Base-by-base conservation (phyloP, 1,140 invertebrate genomes). In the Papilio xuthus region DNA sequence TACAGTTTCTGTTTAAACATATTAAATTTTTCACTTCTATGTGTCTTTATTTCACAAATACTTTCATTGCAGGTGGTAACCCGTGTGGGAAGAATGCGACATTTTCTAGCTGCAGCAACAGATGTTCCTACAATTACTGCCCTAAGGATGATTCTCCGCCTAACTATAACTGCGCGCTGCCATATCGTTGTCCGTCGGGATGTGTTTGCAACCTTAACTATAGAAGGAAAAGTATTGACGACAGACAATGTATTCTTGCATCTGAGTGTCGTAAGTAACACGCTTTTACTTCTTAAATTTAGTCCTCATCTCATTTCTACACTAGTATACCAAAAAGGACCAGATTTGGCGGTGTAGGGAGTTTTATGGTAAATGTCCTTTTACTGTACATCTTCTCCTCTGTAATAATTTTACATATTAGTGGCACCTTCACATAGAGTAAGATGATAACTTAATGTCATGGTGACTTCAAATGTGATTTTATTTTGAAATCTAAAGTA, bases 221-320 rank as follows among this genome's bases (percentile, higher is more conserved):
- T 28, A 84, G 73, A 37, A 82, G 28, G 28, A 74, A 69, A 28
- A 85, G 81, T 53, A 8, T 12, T 28, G 60, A 84, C 37, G 78
- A 85, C 50, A 1, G 37, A 10, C 80, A 28, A 20, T 88, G 87
- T 69, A 83, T 88, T 10, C 28, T 80, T 2, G 44, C 84, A 37
- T 82, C 82, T 1, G 79, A 84, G 1, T 88, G 87, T 47, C 83
- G 87, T 88, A 81, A 88, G 87, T 60, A 23, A 13, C n/a, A 53
- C 37, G 18, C 28, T 18, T 4, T 44, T 26, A 50, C 0, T 44
- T 2, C 18, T 18, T 37, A 37, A 37, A 6, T 78, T 41, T 79
- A 53, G 50, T 28, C 23, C 0, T 23, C 10, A 7, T 20, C 23
- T 10, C 23, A 2, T 26, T 26, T 20, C 23, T 37, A 37, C 4